Evolutionary conservation across 1,140 invertebrate species (phyloP).

Genomic region (Antheraea pernyi): DNA sequence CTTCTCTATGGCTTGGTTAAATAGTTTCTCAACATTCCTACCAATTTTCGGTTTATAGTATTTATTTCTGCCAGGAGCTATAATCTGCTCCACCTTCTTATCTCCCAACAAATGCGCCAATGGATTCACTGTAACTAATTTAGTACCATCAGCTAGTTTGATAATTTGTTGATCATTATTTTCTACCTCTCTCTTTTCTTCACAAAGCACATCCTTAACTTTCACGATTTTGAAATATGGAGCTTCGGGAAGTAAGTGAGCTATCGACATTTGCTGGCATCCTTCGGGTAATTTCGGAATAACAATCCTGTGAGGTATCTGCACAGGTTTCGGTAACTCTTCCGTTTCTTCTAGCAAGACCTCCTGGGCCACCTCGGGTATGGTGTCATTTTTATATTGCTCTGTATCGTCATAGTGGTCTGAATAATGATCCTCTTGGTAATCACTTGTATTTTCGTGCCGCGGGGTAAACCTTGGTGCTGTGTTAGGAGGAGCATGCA

Average conservation of each 20-base stretch:
- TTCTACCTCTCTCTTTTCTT: conserved; percentile 12
- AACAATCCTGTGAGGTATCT: conserved; percentile 35
- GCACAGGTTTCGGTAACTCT: conserved; percentile 17
- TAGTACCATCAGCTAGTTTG: conserved; percentile 49
- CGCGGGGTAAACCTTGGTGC: neutral
- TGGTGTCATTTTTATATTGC: conserved; percentile 21
- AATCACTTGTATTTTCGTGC: conserved; percentile 10
- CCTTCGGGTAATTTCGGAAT: conserved; percentile 39
- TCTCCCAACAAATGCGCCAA: conserved; percentile 57
- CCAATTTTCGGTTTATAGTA: conserved; percentile 45
- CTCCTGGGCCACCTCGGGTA: conserved; percentile 63
- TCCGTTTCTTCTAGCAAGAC: conserved; percentile 45
- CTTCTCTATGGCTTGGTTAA: conserved; percentile 28
- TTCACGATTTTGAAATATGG: conserved; percentile 64
- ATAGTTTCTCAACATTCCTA: conserved; percentile 17
- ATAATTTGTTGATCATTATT: conserved; percentile 22
- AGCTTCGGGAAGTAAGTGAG: conserved; percentile 47
- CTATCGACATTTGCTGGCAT: conserved; percentile 45
- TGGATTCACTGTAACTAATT: conserved; percentile 57
- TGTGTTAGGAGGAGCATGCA: conserved; percentile 21
- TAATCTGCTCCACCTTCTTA: conserved; percentile 32
- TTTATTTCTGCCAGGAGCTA: conserved; percentile 32
- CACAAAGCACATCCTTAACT: conserved; percentile 38
- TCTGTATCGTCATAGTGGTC: conserved; percentile 25
- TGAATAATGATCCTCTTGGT: conserved; percentile 6